A percentile compares a stretch with the other conserved stretches of the same genome.
phyloP scores from a whole-genome alignment of 2,888 invertebrate genomes.

The Cheilosia urbana region DNA sequence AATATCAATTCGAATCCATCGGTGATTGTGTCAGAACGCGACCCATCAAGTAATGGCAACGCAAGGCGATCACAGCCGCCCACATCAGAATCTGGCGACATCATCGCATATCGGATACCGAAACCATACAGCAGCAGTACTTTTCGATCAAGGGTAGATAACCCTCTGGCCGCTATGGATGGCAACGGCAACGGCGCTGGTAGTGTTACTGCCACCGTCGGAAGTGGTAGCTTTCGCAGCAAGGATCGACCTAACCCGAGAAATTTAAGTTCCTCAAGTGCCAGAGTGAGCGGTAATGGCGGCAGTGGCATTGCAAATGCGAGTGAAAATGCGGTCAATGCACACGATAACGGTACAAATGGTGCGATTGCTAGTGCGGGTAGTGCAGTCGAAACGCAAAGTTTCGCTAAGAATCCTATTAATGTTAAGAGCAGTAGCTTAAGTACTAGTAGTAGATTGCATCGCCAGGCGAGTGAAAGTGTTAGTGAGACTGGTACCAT shows the following conservation, averaged over 20 bases:
- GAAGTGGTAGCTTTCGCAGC: conserved; percentile 45
- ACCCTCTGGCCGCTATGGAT: conserved; percentile 42
- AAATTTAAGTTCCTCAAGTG: conserved; percentile 76
- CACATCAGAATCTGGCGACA: conserved; percentile 55
- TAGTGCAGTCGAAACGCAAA: conserved; percentile 58
- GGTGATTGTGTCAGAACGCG: conserved; percentile 48
- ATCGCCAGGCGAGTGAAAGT: conserved; percentile 63
- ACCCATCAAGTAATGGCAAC: conserved; percentile 69
- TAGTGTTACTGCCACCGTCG: conserved; percentile 20
- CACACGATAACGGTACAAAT: conserved; percentile 66
- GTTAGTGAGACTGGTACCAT: conserved; percentile 54
- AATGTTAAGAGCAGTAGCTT: conserved; percentile 74
- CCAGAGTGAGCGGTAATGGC: conserved; percentile 51
- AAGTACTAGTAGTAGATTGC: conserved; percentile 73
- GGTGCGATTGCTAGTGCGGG: conserved; percentile 44
- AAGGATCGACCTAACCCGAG: conserved; percentile 74
- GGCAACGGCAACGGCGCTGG: conserved; percentile 31
- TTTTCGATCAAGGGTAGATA: conserved; percentile 66
- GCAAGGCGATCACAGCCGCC: conserved; percentile 53
- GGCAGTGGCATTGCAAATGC: conserved; percentile 31
- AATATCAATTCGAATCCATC: conserved; percentile 57
- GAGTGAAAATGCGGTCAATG: conserved; percentile 21
- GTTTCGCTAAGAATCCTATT: conserved; percentile 66
- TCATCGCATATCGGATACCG: conserved; percentile 59
- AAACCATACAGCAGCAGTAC: conserved; percentile 55